Evolutionary conservation across 2,113 vertebrate species (phyloP).

Genomic region (Dipodomys stephensi): DNA sequence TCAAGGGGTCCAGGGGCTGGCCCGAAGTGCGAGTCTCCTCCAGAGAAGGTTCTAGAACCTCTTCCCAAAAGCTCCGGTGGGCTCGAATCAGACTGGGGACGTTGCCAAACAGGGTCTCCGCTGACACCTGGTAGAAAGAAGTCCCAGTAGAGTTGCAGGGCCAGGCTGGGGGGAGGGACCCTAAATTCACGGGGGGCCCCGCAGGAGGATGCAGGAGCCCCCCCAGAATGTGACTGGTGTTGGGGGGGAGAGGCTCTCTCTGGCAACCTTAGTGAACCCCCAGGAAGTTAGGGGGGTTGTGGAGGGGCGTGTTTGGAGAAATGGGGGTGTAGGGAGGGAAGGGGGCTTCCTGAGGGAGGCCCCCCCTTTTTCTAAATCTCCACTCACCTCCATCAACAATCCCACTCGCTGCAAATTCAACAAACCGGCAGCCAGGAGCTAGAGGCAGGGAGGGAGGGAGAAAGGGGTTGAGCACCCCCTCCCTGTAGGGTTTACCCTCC

Average conservation of each 20-base stretch:
- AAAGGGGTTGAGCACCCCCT: not conserved
- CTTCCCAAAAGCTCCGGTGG: conserved; percentile 90
- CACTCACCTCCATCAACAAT: conserved; percentile 89
- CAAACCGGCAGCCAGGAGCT: conserved; percentile 90
- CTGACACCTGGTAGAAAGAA: conserved; percentile 79
- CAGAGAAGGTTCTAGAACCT: conserved; percentile 89
- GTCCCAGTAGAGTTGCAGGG: not conserved
- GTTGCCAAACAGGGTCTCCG: conserved; percentile 88
- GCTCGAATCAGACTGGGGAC: conserved; percentile 86
- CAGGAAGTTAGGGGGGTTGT: too few species aligned
- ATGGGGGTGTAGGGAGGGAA: too few species aligned
- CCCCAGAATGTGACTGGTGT: too few species aligned
- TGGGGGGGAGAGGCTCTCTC: too few species aligned
- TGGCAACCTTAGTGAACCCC: too few species aligned
- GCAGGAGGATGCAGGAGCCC: too few species aligned
- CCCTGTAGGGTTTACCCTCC: not conserved
- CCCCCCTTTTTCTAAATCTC: fast-evolving
- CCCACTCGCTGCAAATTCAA: conserved; percentile 86
- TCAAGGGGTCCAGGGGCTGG: conserved; percentile 88
- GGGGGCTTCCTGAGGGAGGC: not conserved
- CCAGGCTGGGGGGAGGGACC: too few species aligned
- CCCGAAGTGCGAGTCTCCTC: conserved; percentile 83
- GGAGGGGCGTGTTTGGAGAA: not conserved
- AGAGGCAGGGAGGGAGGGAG: not conserved
- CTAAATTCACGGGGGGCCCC: too few species aligned